A percentile compares a stretch with the other conserved stretches of the same genome.
phyloP scores from a whole-genome alignment of 2,888 invertebrate species.

The Macrosiphum euphorbiae region DNA sequence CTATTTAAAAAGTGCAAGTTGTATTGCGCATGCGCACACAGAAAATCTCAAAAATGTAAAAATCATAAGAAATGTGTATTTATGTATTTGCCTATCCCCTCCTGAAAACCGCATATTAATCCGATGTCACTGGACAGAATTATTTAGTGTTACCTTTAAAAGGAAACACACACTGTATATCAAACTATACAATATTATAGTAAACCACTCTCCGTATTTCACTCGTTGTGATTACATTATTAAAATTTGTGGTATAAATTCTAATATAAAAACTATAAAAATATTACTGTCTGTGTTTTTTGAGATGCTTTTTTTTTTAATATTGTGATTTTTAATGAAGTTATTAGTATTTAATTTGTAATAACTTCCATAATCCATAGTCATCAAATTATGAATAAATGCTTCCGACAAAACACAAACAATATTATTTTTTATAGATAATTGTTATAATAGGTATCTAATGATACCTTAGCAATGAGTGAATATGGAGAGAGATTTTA shows the following conservation, averaged over 20 bases:
- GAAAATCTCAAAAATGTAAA: too few species aligned
- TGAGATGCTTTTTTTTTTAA: not conserved
- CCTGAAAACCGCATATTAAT: too few species aligned
- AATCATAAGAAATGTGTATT: too few species aligned
- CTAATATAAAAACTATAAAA: not conserved
- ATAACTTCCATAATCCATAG: not conserved
- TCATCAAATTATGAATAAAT: not conserved
- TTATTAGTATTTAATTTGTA: not conserved
- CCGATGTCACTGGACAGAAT: too few species aligned
- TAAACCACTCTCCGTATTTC: not conserved
- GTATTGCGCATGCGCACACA: too few species aligned
- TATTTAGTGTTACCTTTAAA: too few species aligned
- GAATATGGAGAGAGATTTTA: not conserved
- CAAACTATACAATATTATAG: not conserved
- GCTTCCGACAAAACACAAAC: not conserved
- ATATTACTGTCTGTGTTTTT: not conserved
- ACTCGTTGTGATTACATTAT: not conserved
- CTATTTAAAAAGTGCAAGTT: too few species aligned
- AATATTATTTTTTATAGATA: not conserved
- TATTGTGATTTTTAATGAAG: not conserved
- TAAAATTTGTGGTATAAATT: not conserved
- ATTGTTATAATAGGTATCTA: not conserved
- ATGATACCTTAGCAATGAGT: not conserved
- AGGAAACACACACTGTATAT: too few species aligned
- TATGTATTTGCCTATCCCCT: too few species aligned